These are phyloP conservation scores for Ditylenchus weischeri DNA, from an alignment of 2,888 invertebrate species.

Conservation along the genomic window DNA sequence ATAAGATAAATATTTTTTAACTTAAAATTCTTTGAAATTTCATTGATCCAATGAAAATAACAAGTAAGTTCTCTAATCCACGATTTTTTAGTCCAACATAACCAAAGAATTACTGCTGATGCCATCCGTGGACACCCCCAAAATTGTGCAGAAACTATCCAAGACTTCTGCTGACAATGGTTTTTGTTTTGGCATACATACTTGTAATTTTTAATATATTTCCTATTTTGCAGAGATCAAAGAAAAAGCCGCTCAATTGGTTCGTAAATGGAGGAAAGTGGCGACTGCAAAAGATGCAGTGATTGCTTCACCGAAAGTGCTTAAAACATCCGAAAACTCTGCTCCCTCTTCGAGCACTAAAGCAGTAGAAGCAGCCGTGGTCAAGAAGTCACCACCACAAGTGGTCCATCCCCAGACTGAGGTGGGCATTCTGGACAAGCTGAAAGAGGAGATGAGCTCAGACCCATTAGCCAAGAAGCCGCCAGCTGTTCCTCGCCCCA, in stretches of 20 bases:
- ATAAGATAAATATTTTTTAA: no score
- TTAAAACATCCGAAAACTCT: not conserved
- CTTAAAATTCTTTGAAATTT: no score
- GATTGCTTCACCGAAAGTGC: not conserved
- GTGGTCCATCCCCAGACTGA: constrained; percentile 2
- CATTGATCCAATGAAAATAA: no score
- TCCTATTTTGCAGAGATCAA: not conserved
- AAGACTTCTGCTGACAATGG: constrained; percentile 20
- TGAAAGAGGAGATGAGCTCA: not conserved
- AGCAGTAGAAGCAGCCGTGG: not conserved
- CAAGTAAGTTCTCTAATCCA: not conserved
- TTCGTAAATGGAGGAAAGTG: constrained; percentile 11
- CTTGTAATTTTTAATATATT: constrained; percentile 4
- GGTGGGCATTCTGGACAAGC: constrained; percentile 3
- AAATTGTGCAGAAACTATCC: constrained; percentile 19
- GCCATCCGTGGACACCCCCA: constrained; percentile 18
- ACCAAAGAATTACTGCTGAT: constrained; percentile 17
- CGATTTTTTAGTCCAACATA: constrained; percentile 21
- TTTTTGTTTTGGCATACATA: constrained; percentile 2
- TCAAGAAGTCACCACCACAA: constrained; percentile 2
- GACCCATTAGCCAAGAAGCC: not conserved
- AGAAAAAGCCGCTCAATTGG: not conserved
- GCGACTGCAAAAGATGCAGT: not conserved
- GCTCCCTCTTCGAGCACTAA: not conserved
- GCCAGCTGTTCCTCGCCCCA: constrained; percentile 9